Evolutionary conservation across 2,797 vertebrate genomes (phyloP).

Genomic region (Heliangelus exortis): DNA sequence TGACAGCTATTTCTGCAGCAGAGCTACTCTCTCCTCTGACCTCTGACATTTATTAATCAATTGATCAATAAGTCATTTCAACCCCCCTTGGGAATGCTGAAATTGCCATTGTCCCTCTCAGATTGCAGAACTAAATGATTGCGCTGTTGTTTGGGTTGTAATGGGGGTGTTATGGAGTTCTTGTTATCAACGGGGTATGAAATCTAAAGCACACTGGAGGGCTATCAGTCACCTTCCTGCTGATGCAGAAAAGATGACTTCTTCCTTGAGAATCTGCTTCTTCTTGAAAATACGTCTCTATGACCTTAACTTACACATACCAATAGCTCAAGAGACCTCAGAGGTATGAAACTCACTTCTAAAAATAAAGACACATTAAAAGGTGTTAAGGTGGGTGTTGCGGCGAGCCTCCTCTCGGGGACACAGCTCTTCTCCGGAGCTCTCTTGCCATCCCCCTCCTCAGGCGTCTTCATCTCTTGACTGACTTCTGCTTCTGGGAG

Average conservation of each 20-base stretch:
- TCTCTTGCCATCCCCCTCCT: no score
- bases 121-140: constrained; percentile 85
- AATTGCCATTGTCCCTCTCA: constrained; percentile 79
- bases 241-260: constrained; percentile 37
- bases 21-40: constrained; percentile 78
- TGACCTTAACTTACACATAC: not conserved
- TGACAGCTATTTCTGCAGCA: constrained; percentile 83
- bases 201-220: constrained; percentile 70
- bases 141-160: constrained; percentile 89
- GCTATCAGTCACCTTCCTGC: constrained; percentile 60
- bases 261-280: constrained; percentile 2
- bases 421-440: no score
- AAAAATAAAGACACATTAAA: not conserved
- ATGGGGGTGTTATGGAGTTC: constrained; percentile 81
- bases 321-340: not conserved
- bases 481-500: no score
- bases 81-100: constrained; percentile 78
- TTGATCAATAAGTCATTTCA: constrained; percentile 88
- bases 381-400: rapidly evolving
- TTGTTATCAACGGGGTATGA: constrained; percentile 73
- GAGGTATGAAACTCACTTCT: not conserved
- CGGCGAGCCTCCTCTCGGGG: no score
- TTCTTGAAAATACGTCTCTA: not conserved
- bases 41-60: constrained; percentile 82
- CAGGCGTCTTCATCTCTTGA: no score